phyloP scores from a whole-genome alignment of 2,888 invertebrate species.

The Andrena flavipes region DNA sequence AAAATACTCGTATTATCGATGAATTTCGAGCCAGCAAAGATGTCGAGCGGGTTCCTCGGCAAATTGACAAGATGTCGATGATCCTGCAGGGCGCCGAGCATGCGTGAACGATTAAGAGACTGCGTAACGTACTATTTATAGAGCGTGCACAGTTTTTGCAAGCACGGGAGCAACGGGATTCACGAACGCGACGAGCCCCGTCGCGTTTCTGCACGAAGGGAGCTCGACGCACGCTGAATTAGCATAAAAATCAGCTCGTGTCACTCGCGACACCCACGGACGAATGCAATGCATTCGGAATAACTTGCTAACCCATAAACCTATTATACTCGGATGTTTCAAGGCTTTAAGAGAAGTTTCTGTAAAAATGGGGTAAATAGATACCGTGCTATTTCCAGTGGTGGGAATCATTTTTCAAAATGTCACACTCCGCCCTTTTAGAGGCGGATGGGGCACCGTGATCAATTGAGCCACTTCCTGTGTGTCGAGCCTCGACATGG shows the following conservation, averaged over 20 bases:
- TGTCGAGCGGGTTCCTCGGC: background rate
- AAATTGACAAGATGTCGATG: slow-evolving; percentile 42
- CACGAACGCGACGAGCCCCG: background rate
- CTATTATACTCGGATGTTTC: no score
- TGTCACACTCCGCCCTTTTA: background rate
- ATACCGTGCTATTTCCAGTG: background rate
- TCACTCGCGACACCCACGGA: background rate
- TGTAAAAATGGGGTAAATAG: background rate
- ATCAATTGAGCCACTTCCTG: slow-evolving; percentile 24
- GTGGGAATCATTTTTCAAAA: slow-evolving; percentile 4
- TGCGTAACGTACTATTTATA: slow-evolving; percentile 58
- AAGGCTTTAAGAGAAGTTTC: background rate
- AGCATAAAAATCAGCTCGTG: background rate
- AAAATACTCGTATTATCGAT: background rate
- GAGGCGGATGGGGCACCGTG: slow-evolving; percentile 17
- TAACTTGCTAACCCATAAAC: slow-evolving; percentile 5
- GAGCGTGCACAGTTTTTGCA: slow-evolving; percentile 30
- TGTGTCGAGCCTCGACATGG: background rate
- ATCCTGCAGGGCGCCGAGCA: slow-evolving; percentile 21
- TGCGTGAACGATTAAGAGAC: slow-evolving; percentile 39
- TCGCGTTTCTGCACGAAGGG: background rate
- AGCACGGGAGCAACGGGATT: slow-evolving; percentile 4
- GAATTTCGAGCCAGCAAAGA: background rate
- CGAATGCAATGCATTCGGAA: background rate
- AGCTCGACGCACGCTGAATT: background rate